Conservation (phyloP, 2,797 vertebrate genomes). For the Astyanax mexicanus region DNA sequence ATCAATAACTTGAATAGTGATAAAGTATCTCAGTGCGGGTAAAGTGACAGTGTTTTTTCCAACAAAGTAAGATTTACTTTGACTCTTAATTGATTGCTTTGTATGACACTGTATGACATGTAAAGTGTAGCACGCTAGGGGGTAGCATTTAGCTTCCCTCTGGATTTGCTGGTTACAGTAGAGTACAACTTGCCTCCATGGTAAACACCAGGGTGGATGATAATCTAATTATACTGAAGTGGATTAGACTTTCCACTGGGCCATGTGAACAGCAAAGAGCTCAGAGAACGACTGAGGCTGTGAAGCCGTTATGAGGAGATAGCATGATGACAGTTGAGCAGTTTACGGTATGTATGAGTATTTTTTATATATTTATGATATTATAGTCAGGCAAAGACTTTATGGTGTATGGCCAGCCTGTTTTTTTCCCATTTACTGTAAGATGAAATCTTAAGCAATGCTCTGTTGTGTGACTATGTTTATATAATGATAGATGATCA, state of each 20-base stretch:
- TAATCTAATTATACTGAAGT: constrained; percentile 7
- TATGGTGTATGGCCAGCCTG: not conserved
- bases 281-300: not conserved
- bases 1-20: no score
- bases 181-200: not conserved
- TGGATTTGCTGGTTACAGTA: not conserved
- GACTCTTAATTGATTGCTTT: no score
- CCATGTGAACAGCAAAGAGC: not conserved
- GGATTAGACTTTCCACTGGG: not conserved
- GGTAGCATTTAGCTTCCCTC: not conserved
- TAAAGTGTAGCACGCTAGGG: not conserved
- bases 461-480: no score
- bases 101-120: not conserved
- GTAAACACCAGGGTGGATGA: not conserved
- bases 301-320: not conserved
- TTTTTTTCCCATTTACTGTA: not conserved
- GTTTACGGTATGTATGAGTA: not conserved
- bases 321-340: not conserved
- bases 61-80: no score
- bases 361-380: not conserved
- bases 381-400: not conserved
- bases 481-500: no score
- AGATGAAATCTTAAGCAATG: not conserved
- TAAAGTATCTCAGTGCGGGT: no score
- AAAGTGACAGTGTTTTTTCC: no score